Evolutionary conservation across 2,113 vertebrate genomes (phyloP), one percentile per base, ranked within the genome.

Genomic region (Dicentrarchus labrax): DNA sequence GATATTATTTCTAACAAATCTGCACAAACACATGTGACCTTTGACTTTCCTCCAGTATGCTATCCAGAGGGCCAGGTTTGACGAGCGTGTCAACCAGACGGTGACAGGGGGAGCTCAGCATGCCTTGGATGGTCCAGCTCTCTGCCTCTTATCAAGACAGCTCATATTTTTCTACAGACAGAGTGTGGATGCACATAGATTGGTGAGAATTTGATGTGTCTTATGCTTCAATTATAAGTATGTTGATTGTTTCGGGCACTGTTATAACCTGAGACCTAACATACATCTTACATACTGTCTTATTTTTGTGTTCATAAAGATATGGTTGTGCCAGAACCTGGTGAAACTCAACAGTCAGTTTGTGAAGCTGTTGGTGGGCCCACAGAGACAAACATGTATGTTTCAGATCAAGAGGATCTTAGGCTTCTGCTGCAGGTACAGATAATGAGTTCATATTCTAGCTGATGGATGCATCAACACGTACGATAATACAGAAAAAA

Each of bases 341-440:
- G 96, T 99, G 89, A 99, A 97, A 83, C 96, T 97, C 84, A 97
- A 95, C 89, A 91, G 94, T 83, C 96, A 96, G 88, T 99, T 98
- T 93, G 95, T 99, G 69, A 97, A 97, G 92, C 96, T 98, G 56
- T 88, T 99, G 89, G 93, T 94, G 22, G 97, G 97, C 61, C 95
- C 96, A 47, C 96, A 98, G 85, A 96, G 96, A 84, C 95, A 97
- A 47, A 98, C 96, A 0, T 99, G 98, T 90, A 85, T 99, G 77
- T 99, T 98, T 96, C 98, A 99, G 90, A 97, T 99, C 92, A 99
- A 99, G 95, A 96, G 97, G 88, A 91, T 99, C 78, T 94, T 99
- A 91, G 97, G 97, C 75, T 96, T 99, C 53, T 99, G 97, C 91
- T 99, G 98, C 97, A 99, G 97, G 98, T 99, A 95, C 1, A 60